Conservation (phyloP, 1,140 invertebrate species). For the Bemisia tabaci region DNA sequence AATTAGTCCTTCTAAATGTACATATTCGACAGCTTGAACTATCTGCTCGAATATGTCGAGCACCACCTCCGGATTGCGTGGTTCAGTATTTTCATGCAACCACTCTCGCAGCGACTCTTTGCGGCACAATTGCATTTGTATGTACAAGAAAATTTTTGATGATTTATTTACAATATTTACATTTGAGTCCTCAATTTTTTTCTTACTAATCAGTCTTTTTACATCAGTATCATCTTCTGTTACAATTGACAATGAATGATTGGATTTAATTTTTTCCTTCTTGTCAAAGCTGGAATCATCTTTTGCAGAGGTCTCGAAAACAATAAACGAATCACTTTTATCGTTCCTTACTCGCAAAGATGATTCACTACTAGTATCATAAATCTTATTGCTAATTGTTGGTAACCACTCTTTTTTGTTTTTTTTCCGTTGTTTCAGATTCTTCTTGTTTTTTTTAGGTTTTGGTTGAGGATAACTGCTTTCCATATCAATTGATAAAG, state of each 20-base stretch:
- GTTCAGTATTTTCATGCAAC: slow-evolving; percentile 42
- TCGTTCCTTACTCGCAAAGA: slow-evolving; percentile 14
- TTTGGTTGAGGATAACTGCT: background rate
- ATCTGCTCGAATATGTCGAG: slow-evolving; percentile 83
- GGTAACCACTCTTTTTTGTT: slow-evolving; percentile 12
- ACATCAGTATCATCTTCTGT: background rate
- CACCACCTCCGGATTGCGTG: slow-evolving; percentile 36
- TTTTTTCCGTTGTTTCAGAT: slow-evolving; percentile 18
- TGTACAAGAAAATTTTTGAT: slow-evolving; percentile 49
- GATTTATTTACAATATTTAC: slow-evolving; percentile 4
- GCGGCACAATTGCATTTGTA: slow-evolving; percentile 93
- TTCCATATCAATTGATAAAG: slow-evolving; percentile 13
- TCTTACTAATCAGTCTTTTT: slow-evolving; percentile 7
- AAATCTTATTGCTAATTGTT: slow-evolving; percentile 14
- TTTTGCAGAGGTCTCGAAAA: slow-evolving; percentile 26
- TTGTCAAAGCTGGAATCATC: slow-evolving; percentile 11
- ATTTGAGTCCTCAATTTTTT: slow-evolving; percentile 22
- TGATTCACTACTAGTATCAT: slow-evolving; percentile 10
- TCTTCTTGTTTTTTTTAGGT: background rate
- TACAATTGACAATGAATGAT: background rate
- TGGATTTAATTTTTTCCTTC: background rate
- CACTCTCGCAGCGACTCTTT: slow-evolving; percentile 83
- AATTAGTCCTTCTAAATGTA: slow-evolving; percentile 80
- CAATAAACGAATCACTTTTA: slow-evolving; percentile 25
- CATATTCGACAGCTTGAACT: slow-evolving; percentile 84